Conservation (phyloP, 2,113 vertebrate species). For the Lophius piscatorius region DNA sequence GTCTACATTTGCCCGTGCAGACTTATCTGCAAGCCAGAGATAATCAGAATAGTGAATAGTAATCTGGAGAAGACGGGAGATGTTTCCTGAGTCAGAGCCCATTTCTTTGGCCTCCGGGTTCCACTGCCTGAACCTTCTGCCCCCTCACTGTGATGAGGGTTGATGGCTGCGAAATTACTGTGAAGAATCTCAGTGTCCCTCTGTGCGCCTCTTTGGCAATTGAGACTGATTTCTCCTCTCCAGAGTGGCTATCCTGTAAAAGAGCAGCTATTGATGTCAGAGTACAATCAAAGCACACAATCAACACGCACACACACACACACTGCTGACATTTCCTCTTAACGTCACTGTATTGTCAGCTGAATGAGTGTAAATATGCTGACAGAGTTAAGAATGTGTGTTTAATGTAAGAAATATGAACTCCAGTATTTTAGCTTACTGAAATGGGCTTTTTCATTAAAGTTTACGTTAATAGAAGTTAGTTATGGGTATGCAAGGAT, state of each 20-base stretch:
- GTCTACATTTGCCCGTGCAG: not conserved
- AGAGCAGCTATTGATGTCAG: slow-evolving; percentile 43
- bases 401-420: too few relatives aligned
- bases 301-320: slow-evolving; percentile 9
- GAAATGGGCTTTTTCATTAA: too few relatives aligned
- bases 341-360: not conserved
- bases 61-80: not conserved
- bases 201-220: slow-evolving; percentile 15
- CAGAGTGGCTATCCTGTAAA: slow-evolving; percentile 2
- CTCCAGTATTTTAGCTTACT: too few relatives aligned
- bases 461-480: too few relatives aligned
- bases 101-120: slow-evolving; percentile 22
- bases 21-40: not conserved
- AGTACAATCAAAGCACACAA: too few relatives aligned
- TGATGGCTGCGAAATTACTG: slow-evolving; percentile 68
- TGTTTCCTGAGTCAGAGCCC: slow-evolving; percentile 7
- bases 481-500: too few relatives aligned
- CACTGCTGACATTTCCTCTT: slow-evolving; percentile 7
- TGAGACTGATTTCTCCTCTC: slow-evolving; percentile 54
- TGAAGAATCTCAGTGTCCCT: slow-evolving; percentile 44
- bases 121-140: slow-evolving; percentile 33
- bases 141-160: slow-evolving; percentile 26
- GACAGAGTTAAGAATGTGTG: too few relatives aligned
- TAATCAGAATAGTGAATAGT: not conserved
- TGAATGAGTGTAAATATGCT: too few relatives aligned